These are phyloP conservation scores for Muschampia plurimacula DNA, from an alignment of 2,888 invertebrate species.

Conservation along the genomic window DNA sequence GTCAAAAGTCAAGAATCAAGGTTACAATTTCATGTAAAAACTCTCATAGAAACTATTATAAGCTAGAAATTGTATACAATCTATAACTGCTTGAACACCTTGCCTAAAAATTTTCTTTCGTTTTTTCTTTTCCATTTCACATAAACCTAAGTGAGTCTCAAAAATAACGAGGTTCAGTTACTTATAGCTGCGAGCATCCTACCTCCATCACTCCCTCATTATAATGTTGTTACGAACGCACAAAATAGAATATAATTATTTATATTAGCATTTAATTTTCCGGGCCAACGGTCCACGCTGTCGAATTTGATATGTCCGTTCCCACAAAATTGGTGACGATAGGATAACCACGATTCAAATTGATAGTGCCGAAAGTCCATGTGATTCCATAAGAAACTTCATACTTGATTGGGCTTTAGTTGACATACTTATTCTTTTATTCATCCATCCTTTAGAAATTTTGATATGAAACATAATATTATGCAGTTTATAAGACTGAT, in stretches of 20 bases:
- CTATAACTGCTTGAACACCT: background rate
- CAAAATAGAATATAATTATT: slow-evolving; percentile 76
- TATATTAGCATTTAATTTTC: slow-evolving; percentile 85
- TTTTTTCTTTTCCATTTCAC: background rate
- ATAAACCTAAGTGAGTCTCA: slow-evolving; percentile 5
- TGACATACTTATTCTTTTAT: too few species aligned
- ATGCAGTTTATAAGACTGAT: too few species aligned
- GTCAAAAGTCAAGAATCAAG: too few species aligned
- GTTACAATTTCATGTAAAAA: too few species aligned
- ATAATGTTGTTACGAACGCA: slow-evolving; percentile 78
- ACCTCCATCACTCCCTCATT: slow-evolving; percentile 49
- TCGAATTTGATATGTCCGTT: slow-evolving; percentile 54
- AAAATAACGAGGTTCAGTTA: slow-evolving; percentile 42
- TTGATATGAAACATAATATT: too few species aligned
- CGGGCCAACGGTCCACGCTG: slow-evolving; percentile 68
- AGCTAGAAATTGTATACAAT: too few species aligned
- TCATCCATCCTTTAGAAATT: too few species aligned
- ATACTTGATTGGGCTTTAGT: too few species aligned
- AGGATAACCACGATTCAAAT: slow-evolving; percentile 16
- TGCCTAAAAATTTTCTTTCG: background rate
- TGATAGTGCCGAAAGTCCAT: background rate
- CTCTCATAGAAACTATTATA: too few species aligned
- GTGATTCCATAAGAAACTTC: too few species aligned
- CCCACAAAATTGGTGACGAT: slow-evolving; percentile 46
- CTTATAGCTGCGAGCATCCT: slow-evolving; percentile 46